A percentile compares a stretch with the other conserved stretches of the same genome.
phyloP scores from a whole-genome alignment of 1,140 invertebrate species.

The Drosophila ohnishii region DNA sequence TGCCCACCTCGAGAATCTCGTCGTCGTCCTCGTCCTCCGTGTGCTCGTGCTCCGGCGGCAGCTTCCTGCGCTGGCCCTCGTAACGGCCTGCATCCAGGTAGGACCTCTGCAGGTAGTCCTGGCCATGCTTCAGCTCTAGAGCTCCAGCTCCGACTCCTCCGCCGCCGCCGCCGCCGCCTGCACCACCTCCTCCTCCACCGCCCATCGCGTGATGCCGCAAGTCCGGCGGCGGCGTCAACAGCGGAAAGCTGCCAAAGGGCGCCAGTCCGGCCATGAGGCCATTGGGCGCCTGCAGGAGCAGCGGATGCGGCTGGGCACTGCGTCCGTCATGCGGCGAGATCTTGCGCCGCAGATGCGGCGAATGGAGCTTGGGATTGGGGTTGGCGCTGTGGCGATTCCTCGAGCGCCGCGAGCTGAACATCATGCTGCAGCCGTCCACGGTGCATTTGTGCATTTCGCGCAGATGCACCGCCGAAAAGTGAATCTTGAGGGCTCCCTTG shows the following conservation, averaged over 20 bases:
- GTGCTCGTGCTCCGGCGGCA: conserved; percentile 21
- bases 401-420: conserved; percentile 98
- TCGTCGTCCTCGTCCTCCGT: conserved; percentile 48
- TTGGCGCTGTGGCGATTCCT: conserved; percentile 98
- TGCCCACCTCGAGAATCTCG: conserved; percentile 45
- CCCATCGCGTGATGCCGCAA: conserved; percentile 86
- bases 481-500: conserved; percentile 99
- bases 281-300: conserved; percentile 89
- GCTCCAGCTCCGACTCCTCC: conserved; percentile 86
- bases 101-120: conserved; percentile 75
- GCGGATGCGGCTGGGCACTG: conserved; percentile 92
- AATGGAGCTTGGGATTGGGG: conserved; percentile 99
- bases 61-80: conserved; percentile 48
- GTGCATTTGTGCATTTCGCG: conserved; percentile 99
- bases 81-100: conserved; percentile 77
- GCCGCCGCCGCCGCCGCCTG: background rate
- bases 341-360: conserved; percentile 94
- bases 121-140: conserved; percentile 84
- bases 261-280: conserved; percentile 87
- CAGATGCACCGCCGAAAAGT: conserved; percentile 99
- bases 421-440: conserved; percentile 99
- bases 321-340: conserved; percentile 96
- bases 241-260: conserved; percentile 90
- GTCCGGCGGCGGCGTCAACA: conserved; percentile 89
- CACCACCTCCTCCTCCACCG: conserved; percentile 50